Percentiles rank a stretch among this genome's conserved stretches.
Conservation (phyloP, 2,113 vertebrate genomes). For the Pachyramphus minor region DNA sequence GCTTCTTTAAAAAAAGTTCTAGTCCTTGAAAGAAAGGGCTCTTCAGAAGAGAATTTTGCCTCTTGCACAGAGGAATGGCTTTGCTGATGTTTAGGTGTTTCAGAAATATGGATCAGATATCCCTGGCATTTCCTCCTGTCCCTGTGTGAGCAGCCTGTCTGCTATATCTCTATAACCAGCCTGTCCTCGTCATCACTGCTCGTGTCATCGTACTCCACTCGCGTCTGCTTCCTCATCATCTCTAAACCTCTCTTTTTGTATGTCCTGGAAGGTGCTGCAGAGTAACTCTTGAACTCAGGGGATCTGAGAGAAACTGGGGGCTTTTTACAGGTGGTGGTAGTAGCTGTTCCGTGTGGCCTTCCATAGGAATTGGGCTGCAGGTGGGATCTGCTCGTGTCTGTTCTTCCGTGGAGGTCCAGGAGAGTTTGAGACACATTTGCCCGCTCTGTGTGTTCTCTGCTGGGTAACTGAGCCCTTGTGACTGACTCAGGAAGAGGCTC, state of each 20-base stretch:
- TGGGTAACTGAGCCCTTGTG: neutral
- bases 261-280: slow-evolving; percentile 2
- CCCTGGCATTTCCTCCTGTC: neutral
- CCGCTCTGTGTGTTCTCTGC: neutral
- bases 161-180: slow-evolving; percentile 77
- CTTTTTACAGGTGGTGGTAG: neutral
- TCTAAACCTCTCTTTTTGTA: slow-evolving; percentile 71
- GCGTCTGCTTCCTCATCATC: slow-evolving; percentile 72
- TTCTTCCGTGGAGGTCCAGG: neutral
- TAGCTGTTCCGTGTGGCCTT: neutral
- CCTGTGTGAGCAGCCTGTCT: neutral
- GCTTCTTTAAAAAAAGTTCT: neutral
- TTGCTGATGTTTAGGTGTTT: slow-evolving; percentile 17
- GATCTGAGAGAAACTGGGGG: neutral
- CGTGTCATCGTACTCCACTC: slow-evolving; percentile 72
- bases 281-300: neutral
- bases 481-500: neutral
- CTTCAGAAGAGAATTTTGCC: neutral
- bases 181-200: slow-evolving; percentile 81
- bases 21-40: neutral
- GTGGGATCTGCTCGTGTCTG: neutral
- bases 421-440: neutral
- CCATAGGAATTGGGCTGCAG: neutral
- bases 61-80: slow-evolving; percentile 32
- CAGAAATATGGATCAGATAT: neutral